phyloP scores from a whole-genome alignment of 2,888 invertebrate genomes.

The Chirona hameri region DNA sequence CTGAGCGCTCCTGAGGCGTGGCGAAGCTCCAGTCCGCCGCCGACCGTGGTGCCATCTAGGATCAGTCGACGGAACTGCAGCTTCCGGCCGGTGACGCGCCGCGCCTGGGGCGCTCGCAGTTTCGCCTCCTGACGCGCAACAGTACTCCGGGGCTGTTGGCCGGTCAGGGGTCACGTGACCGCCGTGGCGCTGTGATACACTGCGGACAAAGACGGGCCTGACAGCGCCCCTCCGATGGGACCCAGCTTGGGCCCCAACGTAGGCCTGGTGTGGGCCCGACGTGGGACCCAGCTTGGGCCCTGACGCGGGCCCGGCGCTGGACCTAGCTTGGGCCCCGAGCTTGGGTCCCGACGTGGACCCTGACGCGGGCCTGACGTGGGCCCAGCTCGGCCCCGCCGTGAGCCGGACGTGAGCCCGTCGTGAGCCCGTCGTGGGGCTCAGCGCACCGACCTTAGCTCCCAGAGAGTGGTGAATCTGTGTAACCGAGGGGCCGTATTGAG shows the following conservation, averaged over 20 bases:
- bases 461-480: not conserved
- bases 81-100: constrained; percentile 10
- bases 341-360: too few species aligned
- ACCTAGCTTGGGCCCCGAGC: too few species aligned
- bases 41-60: constrained; percentile 5
- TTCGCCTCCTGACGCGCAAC: not conserved
- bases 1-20: not conserved
- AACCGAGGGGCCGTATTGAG: not conserved
- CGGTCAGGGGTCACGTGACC: not conserved
- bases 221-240: not conserved
- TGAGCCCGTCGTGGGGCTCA: not conserved
- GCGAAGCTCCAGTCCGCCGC: not conserved
- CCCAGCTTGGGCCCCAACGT: not conserved
- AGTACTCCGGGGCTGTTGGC: not conserved
- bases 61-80: not conserved
- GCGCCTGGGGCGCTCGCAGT: not conserved
- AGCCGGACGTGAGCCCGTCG: not conserved
- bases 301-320: not conserved
- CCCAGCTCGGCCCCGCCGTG: not conserved
- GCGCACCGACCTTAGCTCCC: not conserved
- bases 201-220: not conserved
- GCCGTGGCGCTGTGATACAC: not conserved
- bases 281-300: not conserved
- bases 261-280: not conserved
- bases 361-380: too few species aligned